phyloP scores from a whole-genome alignment of 2,888 invertebrate genomes.

The Campoplex capitator region DNA sequence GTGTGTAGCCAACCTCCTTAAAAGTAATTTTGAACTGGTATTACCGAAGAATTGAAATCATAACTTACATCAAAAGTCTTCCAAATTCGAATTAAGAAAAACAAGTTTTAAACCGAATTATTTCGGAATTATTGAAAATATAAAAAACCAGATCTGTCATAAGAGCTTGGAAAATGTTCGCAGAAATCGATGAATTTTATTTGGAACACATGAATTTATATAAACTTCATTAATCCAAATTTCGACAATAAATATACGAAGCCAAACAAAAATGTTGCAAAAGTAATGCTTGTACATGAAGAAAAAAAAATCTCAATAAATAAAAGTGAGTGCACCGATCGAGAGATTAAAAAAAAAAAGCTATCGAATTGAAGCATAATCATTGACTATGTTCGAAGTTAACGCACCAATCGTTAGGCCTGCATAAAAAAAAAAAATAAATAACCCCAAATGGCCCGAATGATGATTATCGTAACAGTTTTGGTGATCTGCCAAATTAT shows the following conservation, averaged over 20 bases:
- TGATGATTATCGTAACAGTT: slow-evolving; percentile 49
- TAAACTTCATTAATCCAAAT: background rate
- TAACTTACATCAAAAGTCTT: background rate
- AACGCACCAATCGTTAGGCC: background rate
- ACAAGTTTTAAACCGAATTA: background rate
- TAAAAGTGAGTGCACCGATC: background rate
- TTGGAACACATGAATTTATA: background rate
- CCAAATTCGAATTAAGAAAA: background rate
- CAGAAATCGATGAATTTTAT: background rate
- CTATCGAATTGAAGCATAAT: slow-evolving; percentile 9
- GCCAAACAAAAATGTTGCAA: too few species aligned
- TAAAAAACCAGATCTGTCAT: background rate
- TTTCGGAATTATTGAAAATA: background rate
- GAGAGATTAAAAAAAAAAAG: slow-evolving; percentile 17
- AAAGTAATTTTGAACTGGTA: background rate
- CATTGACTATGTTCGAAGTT: slow-evolving; percentile 2
- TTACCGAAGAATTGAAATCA: background rate
- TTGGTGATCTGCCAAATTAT: slow-evolving; percentile 62
- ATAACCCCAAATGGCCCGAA: background rate
- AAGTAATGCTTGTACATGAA: too few species aligned
- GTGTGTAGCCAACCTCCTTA: too few species aligned
- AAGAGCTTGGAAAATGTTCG: background rate
- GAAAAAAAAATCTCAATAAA: background rate
- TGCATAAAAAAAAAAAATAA: slow-evolving; percentile 20
- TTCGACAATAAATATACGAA: background rate